Evolutionary conservation across 1,140 invertebrate genomes (phyloP).

Genomic region (Drosophila miranda): DNA sequence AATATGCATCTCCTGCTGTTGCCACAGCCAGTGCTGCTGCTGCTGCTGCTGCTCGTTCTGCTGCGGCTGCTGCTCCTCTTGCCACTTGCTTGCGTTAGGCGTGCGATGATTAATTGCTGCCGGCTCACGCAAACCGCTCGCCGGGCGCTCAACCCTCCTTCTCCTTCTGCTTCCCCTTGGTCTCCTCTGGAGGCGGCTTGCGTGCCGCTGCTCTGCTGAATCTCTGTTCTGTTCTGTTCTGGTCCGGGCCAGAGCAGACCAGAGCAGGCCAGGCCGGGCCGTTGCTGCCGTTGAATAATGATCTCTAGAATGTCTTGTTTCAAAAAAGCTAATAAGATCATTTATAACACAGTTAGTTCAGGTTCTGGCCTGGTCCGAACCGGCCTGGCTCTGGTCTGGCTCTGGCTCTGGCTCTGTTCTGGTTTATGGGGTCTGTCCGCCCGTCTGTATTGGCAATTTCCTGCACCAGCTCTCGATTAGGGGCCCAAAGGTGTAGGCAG

Average conservation of each 20-base stretch:
- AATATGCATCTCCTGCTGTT: constrained; percentile 76
- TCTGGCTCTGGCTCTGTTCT: not conserved
- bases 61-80: constrained; percentile 20
- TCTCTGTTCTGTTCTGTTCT: constrained; percentile 34
- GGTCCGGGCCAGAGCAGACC: not conserved
- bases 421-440: constrained; percentile 29
- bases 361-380: constrained; percentile 35
- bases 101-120: constrained; percentile 80
- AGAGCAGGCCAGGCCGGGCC: not conserved
- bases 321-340: constrained; percentile 81
- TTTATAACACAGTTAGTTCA: constrained; percentile 79
- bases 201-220: constrained; percentile 41
- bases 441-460: constrained; percentile 47
- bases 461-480: constrained; percentile 44
- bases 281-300: constrained; percentile 64
- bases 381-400: constrained; percentile 2
- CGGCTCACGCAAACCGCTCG: constrained; percentile 63
- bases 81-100: constrained; percentile 59
- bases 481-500: constrained; percentile 8
- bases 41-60: not conserved
- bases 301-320: constrained; percentile 79
- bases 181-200: constrained; percentile 21
- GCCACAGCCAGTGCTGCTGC: constrained; percentile 9
- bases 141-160: not conserved
- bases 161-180: no score